Evolutionary conservation across 2,113 vertebrate genomes (phyloP).

Genomic region (Ifrita kowaldi): DNA sequence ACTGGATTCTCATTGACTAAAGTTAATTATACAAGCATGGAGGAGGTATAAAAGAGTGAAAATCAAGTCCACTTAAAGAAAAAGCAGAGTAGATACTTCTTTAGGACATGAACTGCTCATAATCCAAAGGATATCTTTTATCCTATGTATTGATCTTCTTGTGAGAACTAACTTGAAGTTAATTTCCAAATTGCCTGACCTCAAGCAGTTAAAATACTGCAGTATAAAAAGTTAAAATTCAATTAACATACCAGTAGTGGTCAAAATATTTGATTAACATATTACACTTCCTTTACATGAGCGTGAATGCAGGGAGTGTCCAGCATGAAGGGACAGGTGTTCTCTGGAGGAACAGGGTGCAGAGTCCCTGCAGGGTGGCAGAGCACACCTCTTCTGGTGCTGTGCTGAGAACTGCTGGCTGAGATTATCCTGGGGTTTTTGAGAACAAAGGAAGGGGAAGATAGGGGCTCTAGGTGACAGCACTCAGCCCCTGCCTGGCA

Average conservation of each 20-base stretch:
- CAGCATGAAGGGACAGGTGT: neutral
- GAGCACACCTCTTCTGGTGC: neutral
- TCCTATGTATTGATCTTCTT: constrained; percentile 14
- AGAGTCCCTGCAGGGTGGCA: neutral
- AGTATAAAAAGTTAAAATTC: neutral
- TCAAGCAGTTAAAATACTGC: neutral
- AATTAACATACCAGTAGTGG: neutral
- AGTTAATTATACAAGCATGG: neutral
- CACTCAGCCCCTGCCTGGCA: neutral
- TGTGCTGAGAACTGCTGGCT: neutral
- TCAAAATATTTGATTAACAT: neutral
- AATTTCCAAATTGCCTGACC: constrained; percentile 12
- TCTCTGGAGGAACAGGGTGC: neutral
- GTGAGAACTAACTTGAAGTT: neutral
- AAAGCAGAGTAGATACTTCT: neutral
- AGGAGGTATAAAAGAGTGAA: neutral
- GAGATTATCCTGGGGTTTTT: neutral
- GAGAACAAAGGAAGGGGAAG: neutral
- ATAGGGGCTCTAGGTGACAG: neutral
- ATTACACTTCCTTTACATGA: neutral
- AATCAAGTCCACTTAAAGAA: neutral
- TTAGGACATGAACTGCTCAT: neutral
- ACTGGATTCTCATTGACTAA: neutral
- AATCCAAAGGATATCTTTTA: neutral
- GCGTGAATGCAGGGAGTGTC: neutral